A percentile compares a stretch with the other conserved stretches of the same genome.
Conservation (phyloP, 2,888 invertebrate species). For the Mystacides longicornis region DNA sequence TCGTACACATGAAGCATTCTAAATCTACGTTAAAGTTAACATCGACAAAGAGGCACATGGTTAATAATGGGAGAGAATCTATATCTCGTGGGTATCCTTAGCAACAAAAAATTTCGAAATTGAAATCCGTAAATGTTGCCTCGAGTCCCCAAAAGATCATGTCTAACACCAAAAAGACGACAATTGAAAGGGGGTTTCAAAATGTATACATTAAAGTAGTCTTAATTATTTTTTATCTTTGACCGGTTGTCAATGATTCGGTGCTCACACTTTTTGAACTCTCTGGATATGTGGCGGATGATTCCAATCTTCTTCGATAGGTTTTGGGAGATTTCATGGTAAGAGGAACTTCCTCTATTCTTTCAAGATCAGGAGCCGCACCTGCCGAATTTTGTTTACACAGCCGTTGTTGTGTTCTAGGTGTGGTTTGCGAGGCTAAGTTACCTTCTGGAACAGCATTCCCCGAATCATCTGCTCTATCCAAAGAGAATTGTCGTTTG, state of each 20-base stretch:
- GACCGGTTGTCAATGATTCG: conserved; percentile 17
- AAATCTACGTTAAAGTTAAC: no score
- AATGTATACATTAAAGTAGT: background rate
- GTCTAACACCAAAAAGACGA: no score
- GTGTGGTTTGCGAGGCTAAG: conserved; percentile 28
- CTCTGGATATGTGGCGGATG: conserved; percentile 17
- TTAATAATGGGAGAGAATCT: no score
- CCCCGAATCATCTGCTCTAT: conserved; percentile 49
- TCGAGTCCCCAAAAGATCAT: no score
- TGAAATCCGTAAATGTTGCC: no score
- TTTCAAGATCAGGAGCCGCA: conserved; percentile 52
- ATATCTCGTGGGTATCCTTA: no score
- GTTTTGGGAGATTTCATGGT: conserved; percentile 31
- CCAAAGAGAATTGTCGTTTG: conserved; percentile 55
- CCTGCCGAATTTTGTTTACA: conserved; percentile 58
- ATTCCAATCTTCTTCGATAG: conserved; percentile 22
- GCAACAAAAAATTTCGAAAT: no score
- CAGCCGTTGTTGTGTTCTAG: conserved; percentile 33
- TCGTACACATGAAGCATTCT: no score
- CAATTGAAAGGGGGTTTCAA: background rate
- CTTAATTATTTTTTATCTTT: background rate
- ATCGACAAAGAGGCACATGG: no score
- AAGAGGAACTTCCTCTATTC: conserved; percentile 51
- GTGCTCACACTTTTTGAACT: conserved; percentile 23
- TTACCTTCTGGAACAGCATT: conserved; percentile 29